Evolutionary conservation across 2,113 vertebrate genomes (phyloP).

Genomic region (Gorsachius goisagi): DNA sequence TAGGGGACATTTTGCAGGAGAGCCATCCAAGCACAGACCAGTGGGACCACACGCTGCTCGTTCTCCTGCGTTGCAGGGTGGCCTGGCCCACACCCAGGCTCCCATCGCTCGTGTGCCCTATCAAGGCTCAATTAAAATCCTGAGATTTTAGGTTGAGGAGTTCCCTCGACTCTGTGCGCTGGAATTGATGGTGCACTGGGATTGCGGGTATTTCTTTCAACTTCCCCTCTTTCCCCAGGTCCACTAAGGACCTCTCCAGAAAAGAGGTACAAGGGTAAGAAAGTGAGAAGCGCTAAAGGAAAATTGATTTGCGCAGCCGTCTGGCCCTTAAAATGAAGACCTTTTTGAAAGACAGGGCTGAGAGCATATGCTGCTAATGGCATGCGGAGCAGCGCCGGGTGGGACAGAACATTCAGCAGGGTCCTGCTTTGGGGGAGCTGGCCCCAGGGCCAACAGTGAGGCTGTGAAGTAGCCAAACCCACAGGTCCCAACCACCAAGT

Average conservation of each 20-base stretch:
- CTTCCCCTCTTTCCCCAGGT: not conserved
- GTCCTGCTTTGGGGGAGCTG: not conserved
- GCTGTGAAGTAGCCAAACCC: not conserved
- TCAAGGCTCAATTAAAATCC: not conserved
- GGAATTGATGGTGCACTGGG: not conserved
- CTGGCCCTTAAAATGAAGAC: not conserved
- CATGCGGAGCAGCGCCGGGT: fast-evolving
- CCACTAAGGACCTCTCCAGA: not conserved
- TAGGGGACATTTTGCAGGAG: not conserved
- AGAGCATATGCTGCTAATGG: not conserved
- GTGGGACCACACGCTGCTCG: not conserved
- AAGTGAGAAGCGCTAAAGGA: not conserved
- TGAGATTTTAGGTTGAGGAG: not conserved
- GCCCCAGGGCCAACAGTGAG: not conserved
- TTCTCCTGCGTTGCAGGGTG: not conserved
- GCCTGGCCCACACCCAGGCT: not conserved
- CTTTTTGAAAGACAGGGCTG: not conserved
- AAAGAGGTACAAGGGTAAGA: not conserved
- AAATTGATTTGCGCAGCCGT: not conserved
- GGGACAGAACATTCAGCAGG: fast-evolving
- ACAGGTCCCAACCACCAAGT: fast-evolving
- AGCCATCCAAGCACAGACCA: not conserved
- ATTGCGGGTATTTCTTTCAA: not conserved
- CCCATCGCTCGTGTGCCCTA: fast-evolving
- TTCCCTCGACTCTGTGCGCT: not conserved